Base-by-base conservation (phyloP, 2,113 vertebrate species). In the Phylloscopus trochilus region DNA sequence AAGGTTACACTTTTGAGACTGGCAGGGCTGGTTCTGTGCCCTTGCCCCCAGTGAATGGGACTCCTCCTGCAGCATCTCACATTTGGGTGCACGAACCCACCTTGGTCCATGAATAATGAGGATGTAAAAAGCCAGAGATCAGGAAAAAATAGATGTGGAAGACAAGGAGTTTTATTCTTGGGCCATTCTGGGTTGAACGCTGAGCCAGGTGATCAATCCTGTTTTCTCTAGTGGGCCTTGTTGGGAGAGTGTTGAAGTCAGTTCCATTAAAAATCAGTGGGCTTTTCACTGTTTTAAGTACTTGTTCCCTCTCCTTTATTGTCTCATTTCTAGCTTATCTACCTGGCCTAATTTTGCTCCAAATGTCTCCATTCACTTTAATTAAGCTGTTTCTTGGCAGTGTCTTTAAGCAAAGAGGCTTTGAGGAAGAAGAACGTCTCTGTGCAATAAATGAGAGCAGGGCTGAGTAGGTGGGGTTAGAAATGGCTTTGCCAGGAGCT, bases 261-360 rank as follows among this genome's bases (percentile, higher is more conserved):
- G 31, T n/a, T 79, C 52, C 44, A 28, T 59, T 81, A 70, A 87
- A 81, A 82, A 85, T 49, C 15, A 4, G 5, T 13, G 35, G 20
- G 31, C 24, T 79, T 68, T 95, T 76, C 26, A 26, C 49, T 53
- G 24, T 12, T 78, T 73, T 75, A 81, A 85, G 53, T 68, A 46
- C 66, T 93, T 4, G 0, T 75, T 91, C 52, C 28, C 53, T 89
- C 60, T 24, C 53, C 31, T 93, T 92, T 91, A 82, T 87, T 46
- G 46, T 82, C 92, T 93, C 66, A 14, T 91, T 92, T 84, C 83
- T 58, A n/a, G 52, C 80, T 92, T 91, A 84, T 93, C 62, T 93
- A 64, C 26, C 49, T 91, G 87, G 83, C 66, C 87, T 96, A 76
- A 87, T 82, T 95, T 93, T 20, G 4, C 37, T 89, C 51, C 1